Evolutionary conservation across 2,797 vertebrate genomes (phyloP).

Genomic region (Zenarchopterus dispar): DNA sequence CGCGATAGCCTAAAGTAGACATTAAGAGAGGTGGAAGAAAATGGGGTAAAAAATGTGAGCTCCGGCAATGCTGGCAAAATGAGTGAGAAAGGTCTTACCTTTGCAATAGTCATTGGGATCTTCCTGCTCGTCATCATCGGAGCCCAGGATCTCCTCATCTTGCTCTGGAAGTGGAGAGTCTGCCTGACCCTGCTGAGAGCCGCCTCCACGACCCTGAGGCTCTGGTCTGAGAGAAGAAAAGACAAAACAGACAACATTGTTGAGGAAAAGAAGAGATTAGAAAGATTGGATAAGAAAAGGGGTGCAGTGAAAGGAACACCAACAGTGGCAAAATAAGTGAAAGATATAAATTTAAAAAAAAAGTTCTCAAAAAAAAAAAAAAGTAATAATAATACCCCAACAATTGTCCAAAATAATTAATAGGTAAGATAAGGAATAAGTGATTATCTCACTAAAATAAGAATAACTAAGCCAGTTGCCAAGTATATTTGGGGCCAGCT

Average conservation of each 20-base stretch:
- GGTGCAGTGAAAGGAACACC: too few species aligned
- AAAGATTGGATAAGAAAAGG: neutral
- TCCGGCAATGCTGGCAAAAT: too few species aligned
- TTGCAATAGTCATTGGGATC: slow-evolving; percentile 98
- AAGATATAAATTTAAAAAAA: neutral
- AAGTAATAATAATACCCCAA: too few species aligned
- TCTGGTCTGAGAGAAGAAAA: slow-evolving; percentile 84
- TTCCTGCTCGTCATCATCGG: slow-evolving; percentile 97
- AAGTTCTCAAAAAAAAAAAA: neutral
- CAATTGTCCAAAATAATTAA: neutral
- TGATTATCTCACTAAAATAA: neutral
- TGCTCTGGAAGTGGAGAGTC: slow-evolving; percentile 88
- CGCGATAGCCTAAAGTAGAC: too few species aligned
- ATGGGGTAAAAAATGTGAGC: neutral
- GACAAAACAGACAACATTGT: slow-evolving; percentile 2
- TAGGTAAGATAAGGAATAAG: neutral
- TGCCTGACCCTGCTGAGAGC: slow-evolving; percentile 79
- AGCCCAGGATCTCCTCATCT: slow-evolving; percentile 94
- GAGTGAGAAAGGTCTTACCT: slow-evolving; percentile 73
- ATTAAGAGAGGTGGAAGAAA: too few species aligned
- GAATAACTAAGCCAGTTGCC: too few species aligned
- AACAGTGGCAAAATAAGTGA: neutral
- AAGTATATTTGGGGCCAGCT: too few species aligned
- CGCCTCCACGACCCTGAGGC: slow-evolving; percentile 87
- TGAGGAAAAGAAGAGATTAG: neutral